A percentile compares a stretch with the other conserved stretches of the same genome.
Conservation (phyloP, 2,888 invertebrate species). For the Lepidochitona cinerea region DNA sequence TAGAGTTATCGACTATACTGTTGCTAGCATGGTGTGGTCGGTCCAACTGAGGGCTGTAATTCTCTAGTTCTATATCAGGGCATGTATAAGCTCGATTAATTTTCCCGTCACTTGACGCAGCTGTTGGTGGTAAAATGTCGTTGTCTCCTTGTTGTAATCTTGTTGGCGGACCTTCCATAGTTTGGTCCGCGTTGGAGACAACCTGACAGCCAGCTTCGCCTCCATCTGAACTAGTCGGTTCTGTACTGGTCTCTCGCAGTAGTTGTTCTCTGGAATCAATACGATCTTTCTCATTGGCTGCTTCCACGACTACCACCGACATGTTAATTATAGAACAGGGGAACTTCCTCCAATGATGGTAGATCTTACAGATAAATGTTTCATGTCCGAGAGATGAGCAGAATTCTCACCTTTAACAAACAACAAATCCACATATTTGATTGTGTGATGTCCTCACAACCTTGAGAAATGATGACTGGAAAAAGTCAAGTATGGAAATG, state of each 20-base stretch:
- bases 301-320: slow-evolving; percentile 60
- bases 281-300: slow-evolving; percentile 60
- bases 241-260: not conserved
- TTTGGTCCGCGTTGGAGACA: slow-evolving; percentile 2
- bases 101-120: slow-evolving; percentile 47
- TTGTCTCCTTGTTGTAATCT: too few species aligned
- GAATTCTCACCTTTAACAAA: too few species aligned
- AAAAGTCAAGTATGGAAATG: too few species aligned
- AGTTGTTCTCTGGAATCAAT: slow-evolving; percentile 64
- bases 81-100: slow-evolving; percentile 64
- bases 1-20: slow-evolving; percentile 15
- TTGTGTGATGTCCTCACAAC: too few species aligned
- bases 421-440: too few species aligned
- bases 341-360: not conserved
- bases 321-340: slow-evolving; percentile 32
- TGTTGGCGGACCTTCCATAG: not conserved
- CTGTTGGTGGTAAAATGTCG: slow-evolving; percentile 4
- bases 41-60: slow-evolving; percentile 39
- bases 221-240: not conserved
- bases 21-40: not conserved
- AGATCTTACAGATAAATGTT: not conserved
- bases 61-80: slow-evolving; percentile 63
- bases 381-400: too few species aligned
- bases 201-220: slow-evolving; percentile 16
- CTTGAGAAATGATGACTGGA: too few species aligned